These are phyloP conservation scores for Agapostemon virescens DNA, from an alignment of 2,888 invertebrate species.

Conservation along the genomic window DNA sequence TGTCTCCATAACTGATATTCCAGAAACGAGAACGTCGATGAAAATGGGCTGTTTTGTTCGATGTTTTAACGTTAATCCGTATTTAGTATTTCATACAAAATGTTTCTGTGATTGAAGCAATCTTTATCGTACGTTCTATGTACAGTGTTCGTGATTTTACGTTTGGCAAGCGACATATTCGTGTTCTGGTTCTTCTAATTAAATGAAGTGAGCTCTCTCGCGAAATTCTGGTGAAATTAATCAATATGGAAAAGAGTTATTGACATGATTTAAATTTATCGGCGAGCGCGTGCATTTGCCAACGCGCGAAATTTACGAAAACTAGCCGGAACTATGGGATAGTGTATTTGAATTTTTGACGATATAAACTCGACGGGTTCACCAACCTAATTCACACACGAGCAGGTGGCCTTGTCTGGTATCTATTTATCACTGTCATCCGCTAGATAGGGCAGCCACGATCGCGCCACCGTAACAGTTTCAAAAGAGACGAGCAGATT, in stretches of 20 bases:
- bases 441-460: not conserved
- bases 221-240: not conserved
- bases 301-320: not conserved
- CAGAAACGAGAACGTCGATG: not conserved
- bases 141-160: not conserved
- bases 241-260: not conserved
- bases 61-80: not conserved
- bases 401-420: slow-evolving; percentile 13
- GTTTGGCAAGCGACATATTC: not conserved
- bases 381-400: slow-evolving; percentile 12
- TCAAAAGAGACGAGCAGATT: not conserved
- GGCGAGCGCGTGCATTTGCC: not conserved
- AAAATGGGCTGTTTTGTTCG: not conserved
- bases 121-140: not conserved
- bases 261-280: slow-evolving; percentile 13
- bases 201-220: not conserved
- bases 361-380: not conserved
- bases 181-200: not conserved
- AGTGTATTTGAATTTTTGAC: slow-evolving; percentile 10
- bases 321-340: not conserved
- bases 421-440: slow-evolving; percentile 20
- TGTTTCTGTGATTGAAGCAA: not conserved
- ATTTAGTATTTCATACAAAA: not conserved
- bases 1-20: not conserved
- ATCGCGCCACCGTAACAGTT: not conserved